Conservation (phyloP, 2,888 invertebrate genomes). For the Phengaris alcon region DNA sequence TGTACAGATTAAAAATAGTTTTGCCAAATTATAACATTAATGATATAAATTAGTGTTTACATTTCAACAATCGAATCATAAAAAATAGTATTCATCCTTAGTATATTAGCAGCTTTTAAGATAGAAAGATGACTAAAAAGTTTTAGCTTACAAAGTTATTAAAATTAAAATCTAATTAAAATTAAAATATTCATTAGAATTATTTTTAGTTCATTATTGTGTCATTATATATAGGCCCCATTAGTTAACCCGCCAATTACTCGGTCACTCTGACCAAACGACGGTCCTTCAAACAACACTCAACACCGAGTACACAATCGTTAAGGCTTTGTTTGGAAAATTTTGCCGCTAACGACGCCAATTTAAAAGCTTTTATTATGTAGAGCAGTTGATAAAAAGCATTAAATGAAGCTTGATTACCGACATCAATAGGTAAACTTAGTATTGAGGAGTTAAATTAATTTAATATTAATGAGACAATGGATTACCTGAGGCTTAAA, state of each 20-base stretch:
- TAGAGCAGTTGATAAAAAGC: constrained; percentile 23
- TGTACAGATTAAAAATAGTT: no score
- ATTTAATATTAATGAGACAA: not conserved
- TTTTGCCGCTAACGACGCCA: constrained; percentile 34
- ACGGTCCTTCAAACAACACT: constrained; percentile 47
- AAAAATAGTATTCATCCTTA: no score
- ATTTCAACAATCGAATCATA: no score
- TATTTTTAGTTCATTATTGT: not conserved
- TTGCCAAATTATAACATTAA: no score
- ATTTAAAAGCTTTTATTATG: constrained; percentile 19
- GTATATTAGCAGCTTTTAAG: no score
- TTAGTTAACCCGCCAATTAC: constrained; percentile 45
- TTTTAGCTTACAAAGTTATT: no score
- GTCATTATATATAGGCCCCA: constrained; percentile 30
- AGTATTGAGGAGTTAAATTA: not conserved
- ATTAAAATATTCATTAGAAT: no score
- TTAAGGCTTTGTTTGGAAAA: constrained; percentile 44
- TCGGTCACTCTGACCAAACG: constrained; percentile 45
- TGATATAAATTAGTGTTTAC: no score
- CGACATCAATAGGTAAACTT: not conserved
- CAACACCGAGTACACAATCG: constrained; percentile 46
- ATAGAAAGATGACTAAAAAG: no score
- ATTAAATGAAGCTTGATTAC: not conserved
- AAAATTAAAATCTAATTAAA: no score
- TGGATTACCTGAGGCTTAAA: no score